These are phyloP conservation scores for Micronisus gabar DNA, from an alignment of 2,113 vertebrate species.

Conservation along the genomic window DNA sequence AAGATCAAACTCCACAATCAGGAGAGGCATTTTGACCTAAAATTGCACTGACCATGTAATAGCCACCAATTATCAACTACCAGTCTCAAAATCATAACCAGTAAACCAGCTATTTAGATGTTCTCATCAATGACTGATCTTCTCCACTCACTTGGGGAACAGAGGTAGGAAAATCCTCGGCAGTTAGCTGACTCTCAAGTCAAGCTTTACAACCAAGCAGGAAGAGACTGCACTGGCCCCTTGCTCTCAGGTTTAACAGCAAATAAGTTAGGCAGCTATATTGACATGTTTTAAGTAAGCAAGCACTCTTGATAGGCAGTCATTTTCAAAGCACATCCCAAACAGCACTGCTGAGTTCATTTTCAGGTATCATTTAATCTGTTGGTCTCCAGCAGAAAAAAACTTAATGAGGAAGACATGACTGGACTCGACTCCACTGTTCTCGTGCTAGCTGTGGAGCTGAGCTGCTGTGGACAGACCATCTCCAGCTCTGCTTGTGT, in stretches of 20 bases:
- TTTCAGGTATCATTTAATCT: not conserved
- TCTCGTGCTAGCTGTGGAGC: not conserved
- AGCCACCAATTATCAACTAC: not conserved
- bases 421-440: not conserved
- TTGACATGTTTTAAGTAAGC: not conserved
- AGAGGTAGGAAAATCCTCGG: not conserved
- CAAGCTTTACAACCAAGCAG: not conserved
- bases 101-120: not conserved
- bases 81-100: not conserved
- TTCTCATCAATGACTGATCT: not conserved
- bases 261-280: not conserved
- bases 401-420: not conserved
- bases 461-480: not conserved
- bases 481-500: not conserved
- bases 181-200: not conserved
- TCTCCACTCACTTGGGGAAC: not conserved
- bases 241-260: not conserved
- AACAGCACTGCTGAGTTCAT: not conserved
- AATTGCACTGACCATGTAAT: not conserved
- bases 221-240: not conserved
- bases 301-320: not conserved
- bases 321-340: not conserved
- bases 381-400: not conserved
- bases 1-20: not conserved
- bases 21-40: not conserved